Evolutionary conservation across 2,797 vertebrate species (phyloP), one percentile per base, ranked within the genome.

Genomic region (Alectoris magna): DNA sequence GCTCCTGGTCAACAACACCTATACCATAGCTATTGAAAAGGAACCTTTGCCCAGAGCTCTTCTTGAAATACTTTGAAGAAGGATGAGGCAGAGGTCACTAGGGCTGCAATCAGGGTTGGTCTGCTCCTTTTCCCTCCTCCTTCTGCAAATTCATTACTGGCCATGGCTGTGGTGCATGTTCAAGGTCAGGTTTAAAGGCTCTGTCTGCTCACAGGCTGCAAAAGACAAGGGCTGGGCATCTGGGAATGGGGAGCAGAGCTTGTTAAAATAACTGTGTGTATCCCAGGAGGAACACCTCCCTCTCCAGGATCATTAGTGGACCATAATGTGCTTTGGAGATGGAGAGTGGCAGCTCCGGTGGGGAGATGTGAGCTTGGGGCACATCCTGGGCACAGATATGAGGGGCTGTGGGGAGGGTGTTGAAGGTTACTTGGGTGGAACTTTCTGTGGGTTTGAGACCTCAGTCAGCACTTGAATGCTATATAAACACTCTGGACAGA

Each of bases 41-140:
- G 84, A 92, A 90, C 81, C 83, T 95, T 93, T 93, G 87, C 64
- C 53, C 85, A 79, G 44, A 74, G 64, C 60, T 80, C 38, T 92
- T 48, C 39, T 78, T 78, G 63, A 81, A 89, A 56, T 73, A 36
- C 56, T 86, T 71, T 70, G 34, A 64, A 88, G 51, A 69, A 56
- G 78, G 59, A 81, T 74, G 84, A 93, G 51, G 48, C 39, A 82
- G 89, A 95, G 80, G 74, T 92, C 83, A 67, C 16, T 0, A 0
- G 34, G 74, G n/a, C 71, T 86, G 64, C 6, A 2, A 41, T 29
- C 2, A 0, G 41, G 26, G 38, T 60, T 95, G 81, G n/a, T 84
- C 60, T 90, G 64, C 21, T 67, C 15, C 43, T 81, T 81, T 86
- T 53, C 8, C 2, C 31, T 78, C 39, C 53, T 55, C 31, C 74